phyloP scores from a whole-genome alignment of 2,797 vertebrate species.

The Onychomys torridus region DNA sequence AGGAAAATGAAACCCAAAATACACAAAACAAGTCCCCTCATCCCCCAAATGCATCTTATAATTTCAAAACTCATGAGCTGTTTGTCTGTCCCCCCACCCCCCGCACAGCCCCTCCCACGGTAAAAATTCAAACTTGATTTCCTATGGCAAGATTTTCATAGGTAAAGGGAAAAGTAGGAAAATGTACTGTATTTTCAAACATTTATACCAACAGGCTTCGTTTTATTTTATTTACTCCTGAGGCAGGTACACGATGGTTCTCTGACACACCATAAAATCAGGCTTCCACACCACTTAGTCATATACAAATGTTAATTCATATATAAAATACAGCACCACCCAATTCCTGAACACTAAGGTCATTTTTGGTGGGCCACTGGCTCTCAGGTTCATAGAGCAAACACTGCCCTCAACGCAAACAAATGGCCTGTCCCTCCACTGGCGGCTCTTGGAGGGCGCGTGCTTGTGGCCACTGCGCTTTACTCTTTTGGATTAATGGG shows the following conservation, averaged over 20 bases:
- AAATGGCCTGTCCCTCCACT: neutral
- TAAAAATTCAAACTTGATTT: slow-evolving; percentile 73
- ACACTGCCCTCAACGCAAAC: slow-evolving; percentile 2
- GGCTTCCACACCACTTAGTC: slow-evolving; percentile 64
- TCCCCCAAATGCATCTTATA: neutral
- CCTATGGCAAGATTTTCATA: slow-evolving; percentile 59
- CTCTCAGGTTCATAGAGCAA: neutral
- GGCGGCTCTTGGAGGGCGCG: neutral
- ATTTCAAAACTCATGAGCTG: slow-evolving; percentile 40
- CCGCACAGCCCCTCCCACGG: too few relatives aligned
- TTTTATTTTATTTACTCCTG: slow-evolving; percentile 51
- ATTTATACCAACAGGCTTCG: neutral
- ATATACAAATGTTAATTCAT: slow-evolving; percentile 17
- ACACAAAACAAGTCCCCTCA: neutral
- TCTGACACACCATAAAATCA: neutral
- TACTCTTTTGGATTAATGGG: slow-evolving; percentile 60
- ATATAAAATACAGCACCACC: slow-evolving; percentile 6
- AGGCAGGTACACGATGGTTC: slow-evolving; percentile 36
- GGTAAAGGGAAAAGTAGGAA: slow-evolving; percentile 67
- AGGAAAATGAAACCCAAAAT: slow-evolving; percentile 62
- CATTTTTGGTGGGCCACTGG: slow-evolving; percentile 49
- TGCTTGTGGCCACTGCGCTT: slow-evolving; percentile 38
- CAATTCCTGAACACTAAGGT: slow-evolving; percentile 42
- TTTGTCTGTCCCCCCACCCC: neutral
- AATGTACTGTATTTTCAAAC: slow-evolving; percentile 54